phyloP scores from a whole-genome alignment of 2,888 invertebrate species.

The Drosophila birchii region DNA sequence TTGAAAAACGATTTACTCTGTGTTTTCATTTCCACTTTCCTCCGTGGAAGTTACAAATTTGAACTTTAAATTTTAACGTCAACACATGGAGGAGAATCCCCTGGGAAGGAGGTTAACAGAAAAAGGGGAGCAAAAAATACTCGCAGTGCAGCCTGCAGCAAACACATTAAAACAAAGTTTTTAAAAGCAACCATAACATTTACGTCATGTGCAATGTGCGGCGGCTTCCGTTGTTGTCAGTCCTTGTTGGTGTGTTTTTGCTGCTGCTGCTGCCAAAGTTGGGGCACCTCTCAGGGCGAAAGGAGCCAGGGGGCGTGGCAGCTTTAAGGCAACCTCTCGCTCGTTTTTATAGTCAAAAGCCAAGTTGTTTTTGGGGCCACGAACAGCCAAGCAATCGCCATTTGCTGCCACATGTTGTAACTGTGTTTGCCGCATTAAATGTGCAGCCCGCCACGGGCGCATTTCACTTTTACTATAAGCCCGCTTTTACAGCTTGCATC shows the following conservation, averaged over 20 bases:
- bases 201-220: constrained; percentile 65
- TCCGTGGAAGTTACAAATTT: constrained; percentile 39
- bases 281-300: constrained; percentile 16
- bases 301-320: constrained; percentile 45
- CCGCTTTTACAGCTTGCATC: constrained; percentile 57
- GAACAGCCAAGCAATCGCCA: constrained; percentile 57
- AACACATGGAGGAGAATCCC: constrained; percentile 26
- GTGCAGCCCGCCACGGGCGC: constrained; percentile 59
- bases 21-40: constrained; percentile 40
- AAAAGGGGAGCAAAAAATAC: constrained; percentile 4
- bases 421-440: constrained; percentile 74
- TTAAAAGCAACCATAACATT: constrained; percentile 75
- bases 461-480: constrained; percentile 76
- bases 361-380: constrained; percentile 66
- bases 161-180: constrained; percentile 75
- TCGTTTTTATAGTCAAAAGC: constrained; percentile 72
- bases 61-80: constrained; percentile 54
- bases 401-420: constrained; percentile 77
- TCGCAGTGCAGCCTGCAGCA: constrained; percentile 46
- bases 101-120: constrained; percentile 8
- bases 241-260: constrained; percentile 16
- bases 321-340: constrained; percentile 65
- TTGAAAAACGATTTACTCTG: constrained; percentile 24
- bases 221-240: constrained; percentile 47
- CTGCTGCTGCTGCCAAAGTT: constrained; percentile 56